Conservation (phyloP, 1,140 invertebrate genomes). For the Bombus picipes region DNA sequence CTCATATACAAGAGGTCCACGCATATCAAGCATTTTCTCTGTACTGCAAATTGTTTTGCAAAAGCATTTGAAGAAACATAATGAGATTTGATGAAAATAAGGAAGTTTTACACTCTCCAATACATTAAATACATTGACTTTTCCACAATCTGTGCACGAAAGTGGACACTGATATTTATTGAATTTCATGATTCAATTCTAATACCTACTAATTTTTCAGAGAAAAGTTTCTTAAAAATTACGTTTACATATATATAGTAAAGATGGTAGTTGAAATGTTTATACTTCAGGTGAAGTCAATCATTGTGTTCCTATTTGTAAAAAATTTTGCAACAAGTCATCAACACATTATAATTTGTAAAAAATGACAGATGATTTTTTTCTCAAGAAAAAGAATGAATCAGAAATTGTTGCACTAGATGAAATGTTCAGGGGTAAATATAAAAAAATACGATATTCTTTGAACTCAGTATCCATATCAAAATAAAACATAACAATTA, state of each 20-base stretch:
- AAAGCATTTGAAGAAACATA: conserved; percentile 22
- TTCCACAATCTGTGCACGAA: neutral
- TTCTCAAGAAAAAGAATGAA: conserved; percentile 12
- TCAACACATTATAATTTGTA: neutral
- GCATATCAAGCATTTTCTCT: conserved; percentile 11
- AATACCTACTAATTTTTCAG: neutral
- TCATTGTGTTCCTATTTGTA: too few relatives aligned
- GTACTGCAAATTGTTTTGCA: neutral
- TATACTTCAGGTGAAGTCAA: neutral
- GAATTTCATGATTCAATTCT: conserved; percentile 19
- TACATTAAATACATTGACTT: too few relatives aligned
- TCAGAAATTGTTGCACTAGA: conserved; percentile 61
- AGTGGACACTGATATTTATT: neutral
- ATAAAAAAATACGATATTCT: neutral
- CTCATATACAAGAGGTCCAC: neutral
- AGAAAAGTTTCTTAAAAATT: neutral
- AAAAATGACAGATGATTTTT: neutral
- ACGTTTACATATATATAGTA: neutral
- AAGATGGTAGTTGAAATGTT: neutral
- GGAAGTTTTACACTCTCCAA: neutral
- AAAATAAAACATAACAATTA: neutral
- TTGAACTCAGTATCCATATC: neutral
- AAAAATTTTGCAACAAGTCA: too few relatives aligned
- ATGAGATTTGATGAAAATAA: neutral
- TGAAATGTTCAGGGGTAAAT: conserved; percentile 70